phyloP scores from a whole-genome alignment of 2,113 vertebrate species.

The Motacilla tschutschensis region DNA sequence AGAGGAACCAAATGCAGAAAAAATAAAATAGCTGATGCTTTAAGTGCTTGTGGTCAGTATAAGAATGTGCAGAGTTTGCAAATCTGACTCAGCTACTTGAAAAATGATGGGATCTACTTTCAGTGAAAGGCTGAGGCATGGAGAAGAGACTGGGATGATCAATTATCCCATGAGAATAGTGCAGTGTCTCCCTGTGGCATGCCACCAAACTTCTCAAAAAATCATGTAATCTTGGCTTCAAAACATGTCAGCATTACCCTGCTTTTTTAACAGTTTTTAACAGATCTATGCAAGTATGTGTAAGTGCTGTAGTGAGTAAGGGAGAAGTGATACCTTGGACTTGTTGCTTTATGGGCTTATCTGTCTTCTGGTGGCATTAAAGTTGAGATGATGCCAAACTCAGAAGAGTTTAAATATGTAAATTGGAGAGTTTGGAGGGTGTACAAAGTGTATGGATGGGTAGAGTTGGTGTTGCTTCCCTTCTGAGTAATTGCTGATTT shows the following conservation, averaged over 20 bases:
- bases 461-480: not conserved
- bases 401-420: not conserved
- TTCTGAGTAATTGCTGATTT: not conserved
- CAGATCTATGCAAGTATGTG: not conserved
- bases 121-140: not conserved
- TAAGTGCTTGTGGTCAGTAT: not conserved
- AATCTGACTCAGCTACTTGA: not conserved
- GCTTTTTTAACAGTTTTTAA: slow-evolving; percentile 7
- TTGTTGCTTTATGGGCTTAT: not conserved
- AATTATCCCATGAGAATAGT: not conserved
- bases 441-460: not conserved
- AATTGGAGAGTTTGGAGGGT: not conserved
- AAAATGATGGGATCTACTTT: not conserved
- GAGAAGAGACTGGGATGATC: not conserved
- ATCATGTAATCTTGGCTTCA: not conserved
- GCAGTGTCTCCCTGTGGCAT: not conserved
- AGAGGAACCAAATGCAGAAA: not conserved
- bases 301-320: not conserved
- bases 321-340: not conserved
- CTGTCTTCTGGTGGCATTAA: not conserved
- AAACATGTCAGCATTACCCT: not conserved
- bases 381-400: not conserved
- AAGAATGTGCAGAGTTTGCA: slow-evolving; percentile 16
- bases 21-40: not conserved
- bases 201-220: not conserved